Conservation (phyloP, 1,140 invertebrate species). For the Polyergus mexicanus region DNA sequence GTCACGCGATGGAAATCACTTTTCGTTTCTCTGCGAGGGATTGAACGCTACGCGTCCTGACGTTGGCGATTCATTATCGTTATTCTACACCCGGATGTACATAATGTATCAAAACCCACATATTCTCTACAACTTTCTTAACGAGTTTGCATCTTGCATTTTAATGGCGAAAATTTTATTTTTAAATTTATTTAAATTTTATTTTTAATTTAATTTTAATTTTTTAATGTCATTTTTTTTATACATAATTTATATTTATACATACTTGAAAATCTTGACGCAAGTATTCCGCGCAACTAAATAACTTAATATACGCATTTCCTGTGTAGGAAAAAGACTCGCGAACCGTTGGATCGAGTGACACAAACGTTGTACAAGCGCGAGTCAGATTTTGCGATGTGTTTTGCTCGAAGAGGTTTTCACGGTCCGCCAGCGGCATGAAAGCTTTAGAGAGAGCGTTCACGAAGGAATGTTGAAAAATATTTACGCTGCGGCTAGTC, state of each 20-base stretch:
- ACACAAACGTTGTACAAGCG: not conserved
- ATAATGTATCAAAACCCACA: slow-evolving; percentile 19
- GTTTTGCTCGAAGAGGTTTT: slow-evolving; percentile 17
- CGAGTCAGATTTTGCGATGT: not conserved
- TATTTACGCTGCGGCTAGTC: slow-evolving; percentile 49
- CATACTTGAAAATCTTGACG: not conserved
- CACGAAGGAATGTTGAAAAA: slow-evolving; percentile 35
- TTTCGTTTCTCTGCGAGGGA: slow-evolving; percentile 41
- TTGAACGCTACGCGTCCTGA: slow-evolving; percentile 31
- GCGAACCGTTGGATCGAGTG: not conserved
- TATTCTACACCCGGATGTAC: slow-evolving; percentile 2
- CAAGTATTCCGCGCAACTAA: not conserved
- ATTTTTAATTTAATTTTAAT: not conserved
- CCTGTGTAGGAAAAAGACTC: not conserved
- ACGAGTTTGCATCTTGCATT: not conserved
- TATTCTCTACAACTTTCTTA: slow-evolving; percentile 15
- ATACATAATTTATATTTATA: not conserved
- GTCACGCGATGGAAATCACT: slow-evolving; percentile 57
- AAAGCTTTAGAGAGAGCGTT: slow-evolving; percentile 57
- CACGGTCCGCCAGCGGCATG: slow-evolving; percentile 34
- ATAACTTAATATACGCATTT: not conserved
- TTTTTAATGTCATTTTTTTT: no score
- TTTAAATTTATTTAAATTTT: no score
- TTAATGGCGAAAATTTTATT: not conserved
- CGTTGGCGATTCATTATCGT: slow-evolving; percentile 48